Conservation (phyloP, 2,888 invertebrate species). For the Agrotis segetum region DNA sequence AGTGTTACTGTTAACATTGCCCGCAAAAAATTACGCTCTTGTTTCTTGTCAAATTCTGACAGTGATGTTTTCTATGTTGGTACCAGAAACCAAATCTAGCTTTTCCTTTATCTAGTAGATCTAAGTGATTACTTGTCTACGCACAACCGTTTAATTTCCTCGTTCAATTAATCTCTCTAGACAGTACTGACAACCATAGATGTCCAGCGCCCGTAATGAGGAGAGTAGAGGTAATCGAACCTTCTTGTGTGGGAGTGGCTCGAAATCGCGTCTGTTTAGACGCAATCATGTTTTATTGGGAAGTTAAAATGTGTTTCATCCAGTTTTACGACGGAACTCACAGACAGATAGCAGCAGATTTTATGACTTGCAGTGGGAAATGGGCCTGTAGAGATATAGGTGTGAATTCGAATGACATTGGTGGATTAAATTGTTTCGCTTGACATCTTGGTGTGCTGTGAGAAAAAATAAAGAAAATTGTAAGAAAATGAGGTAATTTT, state of each 20-base stretch:
- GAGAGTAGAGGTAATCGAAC: conserved; percentile 60
- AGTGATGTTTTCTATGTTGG: background rate
- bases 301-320: conserved; percentile 53
- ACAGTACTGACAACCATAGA: conserved; percentile 51
- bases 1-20: background rate
- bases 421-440: background rate
- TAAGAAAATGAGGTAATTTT: background rate
- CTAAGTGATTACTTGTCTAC: conserved; percentile 1
- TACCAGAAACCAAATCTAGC: background rate
- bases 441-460: too few relatives aligned
- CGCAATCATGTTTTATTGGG: conserved; percentile 63
- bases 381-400: conserved; percentile 29
- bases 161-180: conserved; percentile 21
- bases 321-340: conserved; percentile 54
- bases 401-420: conserved; percentile 14
- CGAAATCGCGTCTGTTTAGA: conserved; percentile 59
- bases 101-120: background rate
- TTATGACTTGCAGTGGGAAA: conserved; percentile 44
- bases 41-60: background rate
- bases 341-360: conserved; percentile 39
- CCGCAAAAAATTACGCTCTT: background rate
- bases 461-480: too few relatives aligned
- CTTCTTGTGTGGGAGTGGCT: conserved; percentile 60
- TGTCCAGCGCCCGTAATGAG: conserved; percentile 53
- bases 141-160: conserved; percentile 13